phyloP scores from a whole-genome alignment of 2,888 invertebrate species.

The Helicoverpa assulta region DNA sequence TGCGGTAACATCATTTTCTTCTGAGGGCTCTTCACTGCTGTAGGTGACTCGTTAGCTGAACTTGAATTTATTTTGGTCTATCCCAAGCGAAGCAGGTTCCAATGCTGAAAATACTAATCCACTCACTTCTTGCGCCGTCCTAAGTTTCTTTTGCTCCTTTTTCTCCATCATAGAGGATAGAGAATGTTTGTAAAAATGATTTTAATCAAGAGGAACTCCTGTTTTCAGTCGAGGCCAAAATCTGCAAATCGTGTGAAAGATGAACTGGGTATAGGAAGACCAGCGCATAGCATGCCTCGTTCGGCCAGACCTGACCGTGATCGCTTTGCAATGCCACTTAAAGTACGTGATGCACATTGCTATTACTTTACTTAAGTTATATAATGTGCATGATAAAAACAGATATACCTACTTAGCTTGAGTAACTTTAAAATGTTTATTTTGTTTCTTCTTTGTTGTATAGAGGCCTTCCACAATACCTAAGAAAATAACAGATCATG shows the following conservation, averaged over 20 bases:
- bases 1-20: too few relatives aligned
- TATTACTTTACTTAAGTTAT: background rate
- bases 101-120: too few relatives aligned
- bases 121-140: too few relatives aligned
- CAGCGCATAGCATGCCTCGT: slow-evolving; percentile 42
- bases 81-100: too few relatives aligned
- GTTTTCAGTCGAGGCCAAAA: slow-evolving; percentile 69
- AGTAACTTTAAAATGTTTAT: too few relatives aligned
- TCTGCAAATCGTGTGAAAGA: slow-evolving; percentile 73
- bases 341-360: slow-evolving; percentile 44
- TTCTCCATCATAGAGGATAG: too few relatives aligned
- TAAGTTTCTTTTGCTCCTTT: too few relatives aligned
- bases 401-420: too few relatives aligned
- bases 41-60: too few relatives aligned
- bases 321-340: slow-evolving; percentile 52
- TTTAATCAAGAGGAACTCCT: background rate
- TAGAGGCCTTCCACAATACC: slow-evolving; percentile 69
- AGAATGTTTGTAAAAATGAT: background rate
- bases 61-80: too few relatives aligned
- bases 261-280: slow-evolving; percentile 50
- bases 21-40: too few relatives aligned
- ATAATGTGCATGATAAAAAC: too few relatives aligned
- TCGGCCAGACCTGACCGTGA: slow-evolving; percentile 65
- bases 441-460: background rate
- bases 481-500: slow-evolving; percentile 56